Percentiles rank a stretch among this genome's conserved stretches.
phyloP scores from a whole-genome alignment of 2,113 vertebrate genomes.

The Osmerus mordax region DNA sequence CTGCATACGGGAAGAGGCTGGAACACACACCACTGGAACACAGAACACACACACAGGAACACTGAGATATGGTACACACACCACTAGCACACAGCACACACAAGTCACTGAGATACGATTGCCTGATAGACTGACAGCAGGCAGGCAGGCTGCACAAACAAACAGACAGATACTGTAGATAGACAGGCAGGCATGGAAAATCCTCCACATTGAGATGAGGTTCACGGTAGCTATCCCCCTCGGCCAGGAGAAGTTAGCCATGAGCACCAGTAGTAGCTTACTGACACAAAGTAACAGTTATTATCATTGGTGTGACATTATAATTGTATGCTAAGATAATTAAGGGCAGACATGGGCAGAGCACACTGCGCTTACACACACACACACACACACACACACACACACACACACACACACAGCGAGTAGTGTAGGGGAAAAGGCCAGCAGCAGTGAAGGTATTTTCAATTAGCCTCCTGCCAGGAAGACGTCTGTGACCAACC shows the following conservation, averaged over 20 bases:
- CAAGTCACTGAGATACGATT: too few relatives aligned
- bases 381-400: constrained; percentile 3
- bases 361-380: not conserved
- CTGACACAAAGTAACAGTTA: not conserved
- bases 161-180: too few relatives aligned
- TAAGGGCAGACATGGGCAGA: not conserved
- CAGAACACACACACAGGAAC: constrained; percentile 2
- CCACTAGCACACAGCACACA: too few relatives aligned
- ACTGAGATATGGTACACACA: too few relatives aligned
- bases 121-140: too few relatives aligned
- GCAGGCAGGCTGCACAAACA: too few relatives aligned
- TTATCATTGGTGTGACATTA: constrained; percentile 6
- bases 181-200: too few relatives aligned
- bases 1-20: not conserved
- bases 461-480: constrained; percentile 67
- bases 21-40: constrained; percentile 4
- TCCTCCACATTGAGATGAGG: too few relatives aligned
- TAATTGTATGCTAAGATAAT: constrained; percentile 14
- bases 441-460: constrained; percentile 54
- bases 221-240: too few relatives aligned
- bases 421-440: constrained; percentile 14
- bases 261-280: too few relatives aligned
- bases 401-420: constrained; percentile 16
- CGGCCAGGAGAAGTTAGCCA: too few relatives aligned
- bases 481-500: constrained; percentile 58